Evolutionary conservation across 37 sponge, comb jelly and placozoan species (phyloP).

Genomic region (Halichondria panicea): DNA sequence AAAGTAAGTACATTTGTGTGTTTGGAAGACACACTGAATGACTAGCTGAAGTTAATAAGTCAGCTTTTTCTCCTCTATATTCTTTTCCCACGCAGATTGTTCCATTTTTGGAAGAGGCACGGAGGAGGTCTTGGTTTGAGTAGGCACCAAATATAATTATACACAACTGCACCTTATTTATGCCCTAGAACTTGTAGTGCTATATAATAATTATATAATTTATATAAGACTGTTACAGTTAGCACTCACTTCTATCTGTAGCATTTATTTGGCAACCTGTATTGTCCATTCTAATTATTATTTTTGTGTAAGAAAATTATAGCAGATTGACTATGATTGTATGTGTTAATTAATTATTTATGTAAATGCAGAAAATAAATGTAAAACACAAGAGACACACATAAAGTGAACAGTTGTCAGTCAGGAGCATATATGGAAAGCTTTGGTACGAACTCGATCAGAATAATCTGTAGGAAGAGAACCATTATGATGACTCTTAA

Average conservation of each 20-base stretch:
- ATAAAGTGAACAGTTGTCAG: constrained; percentile 28
- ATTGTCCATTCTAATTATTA: neutral
- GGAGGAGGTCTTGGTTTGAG: constrained; percentile 32
- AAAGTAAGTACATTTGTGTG: constrained; percentile 17
- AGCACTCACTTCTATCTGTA: neutral
- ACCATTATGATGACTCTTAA: neutral
- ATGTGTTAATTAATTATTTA: neutral
- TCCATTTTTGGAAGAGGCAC: constrained; percentile 34
- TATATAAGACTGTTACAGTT: too few species aligned
- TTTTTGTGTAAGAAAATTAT: neutral
- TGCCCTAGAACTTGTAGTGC: too few species aligned
- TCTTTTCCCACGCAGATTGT: constrained; percentile 19
- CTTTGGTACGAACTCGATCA: constrained; percentile 78
- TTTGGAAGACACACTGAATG: neutral
- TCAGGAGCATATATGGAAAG: constrained; percentile 60
- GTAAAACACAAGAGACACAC: neutral
- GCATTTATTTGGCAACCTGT: neutral
- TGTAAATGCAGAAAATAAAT: neutral
- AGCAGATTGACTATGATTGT: neutral
- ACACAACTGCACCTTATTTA: too few species aligned
- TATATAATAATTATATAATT: too few species aligned
- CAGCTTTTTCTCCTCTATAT: neutral
- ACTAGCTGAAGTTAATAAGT: too few species aligned
- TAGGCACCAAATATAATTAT: neutral
- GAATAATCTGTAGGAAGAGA: constrained; percentile 51